These are phyloP conservation scores for Threskiornis aethiopicus DNA, from an alignment of 2,797 vertebrate species.

Conservation along the genomic window DNA sequence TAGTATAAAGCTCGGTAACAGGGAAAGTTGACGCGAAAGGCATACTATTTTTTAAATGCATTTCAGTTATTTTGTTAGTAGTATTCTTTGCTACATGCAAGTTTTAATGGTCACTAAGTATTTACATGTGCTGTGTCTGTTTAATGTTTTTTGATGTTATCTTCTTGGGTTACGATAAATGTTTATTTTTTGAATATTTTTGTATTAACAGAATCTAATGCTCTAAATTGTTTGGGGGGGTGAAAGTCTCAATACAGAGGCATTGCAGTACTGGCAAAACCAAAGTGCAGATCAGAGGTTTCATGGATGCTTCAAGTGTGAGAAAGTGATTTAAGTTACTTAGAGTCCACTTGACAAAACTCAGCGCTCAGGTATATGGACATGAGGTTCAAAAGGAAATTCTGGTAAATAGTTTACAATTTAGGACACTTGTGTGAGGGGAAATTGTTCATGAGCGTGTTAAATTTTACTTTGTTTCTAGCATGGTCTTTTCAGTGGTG, in stretches of 20 bases:
- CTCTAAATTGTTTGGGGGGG: background rate
- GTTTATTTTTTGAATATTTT: background rate
- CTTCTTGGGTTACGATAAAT: background rate
- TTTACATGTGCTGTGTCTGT: background rate
- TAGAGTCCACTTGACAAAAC: background rate
- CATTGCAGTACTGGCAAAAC: background rate
- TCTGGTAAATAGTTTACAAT: background rate
- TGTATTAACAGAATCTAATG: background rate
- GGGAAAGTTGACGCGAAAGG: background rate
- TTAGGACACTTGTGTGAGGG: background rate
- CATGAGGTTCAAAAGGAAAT: background rate
- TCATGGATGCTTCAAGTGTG: background rate
- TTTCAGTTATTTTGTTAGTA: background rate
- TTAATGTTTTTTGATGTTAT: background rate
- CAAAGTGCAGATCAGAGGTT: background rate
- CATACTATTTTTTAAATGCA: background rate
- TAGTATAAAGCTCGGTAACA: background rate
- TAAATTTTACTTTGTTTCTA: background rate
- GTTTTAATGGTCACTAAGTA: background rate
- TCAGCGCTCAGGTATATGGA: background rate
- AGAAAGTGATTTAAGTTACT: background rate
- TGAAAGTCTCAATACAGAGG: background rate
- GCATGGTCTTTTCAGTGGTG: background rate
- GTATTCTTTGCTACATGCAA: background rate
- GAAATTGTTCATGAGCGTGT: background rate